Base-by-base conservation (phyloP, 2,888 invertebrate species). In the Pheosia tremula region DNA sequence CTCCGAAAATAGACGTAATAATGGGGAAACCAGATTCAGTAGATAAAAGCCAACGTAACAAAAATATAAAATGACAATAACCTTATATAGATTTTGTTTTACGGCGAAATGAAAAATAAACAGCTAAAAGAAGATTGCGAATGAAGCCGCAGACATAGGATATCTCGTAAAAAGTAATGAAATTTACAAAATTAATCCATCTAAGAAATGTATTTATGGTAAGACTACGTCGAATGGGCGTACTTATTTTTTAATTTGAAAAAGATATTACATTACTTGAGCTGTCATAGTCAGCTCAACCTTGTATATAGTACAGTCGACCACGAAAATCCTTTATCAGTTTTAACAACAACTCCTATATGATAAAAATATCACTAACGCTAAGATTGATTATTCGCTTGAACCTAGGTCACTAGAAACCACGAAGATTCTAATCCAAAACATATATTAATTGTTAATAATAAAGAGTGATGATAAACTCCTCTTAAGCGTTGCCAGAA, bases 51-150 rank as follows among this genome's bases (percentile, higher is more conserved):
- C 60, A 62, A 63, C 58, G 55, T 62, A 64, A 24, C 24, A 24
- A 24, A 24, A 24, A 61, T 67, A 71, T 64, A 71, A 70, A 68
- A 71, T 65, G 64, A 62, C 61, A 56, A 43, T 56, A 57, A 62
- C 54, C 55, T 66, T 57, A 68, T 64, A 71, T 59, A 68, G 68
- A 67, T 72, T 69, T 71, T 60, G 63, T 73, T 62, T 58, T 75
- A 75, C 62, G 75, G 68, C 56, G 64, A 68, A 74, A 76, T 76
- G 74, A 78, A 78, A 75, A 74, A 76, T 74, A 78, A 80, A 77
- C 72, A 75, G 59, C 38, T 61, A 62, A 67, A 73, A 68, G 68
- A 67, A 79, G 76, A 78, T 77, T 75, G 70, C 66, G 66, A 50
- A 59, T 47, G 58, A 69, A 69, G 64, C 67, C 67, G 60, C 68